Conservation (phyloP, 2,113 vertebrate species). For the Microcebus murinus region DNA sequence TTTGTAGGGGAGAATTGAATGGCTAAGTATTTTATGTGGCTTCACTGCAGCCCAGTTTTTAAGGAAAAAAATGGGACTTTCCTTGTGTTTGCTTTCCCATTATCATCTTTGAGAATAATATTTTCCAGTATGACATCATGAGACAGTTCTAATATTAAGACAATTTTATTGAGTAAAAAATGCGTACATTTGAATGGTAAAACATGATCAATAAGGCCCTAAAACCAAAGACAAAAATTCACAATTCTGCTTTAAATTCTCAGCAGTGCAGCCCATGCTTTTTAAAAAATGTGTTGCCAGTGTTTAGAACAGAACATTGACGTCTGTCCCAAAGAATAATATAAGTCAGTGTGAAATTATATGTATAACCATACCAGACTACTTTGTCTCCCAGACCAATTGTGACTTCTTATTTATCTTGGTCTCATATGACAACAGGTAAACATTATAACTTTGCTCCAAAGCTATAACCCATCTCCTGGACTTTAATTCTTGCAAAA, state of each 20-base stretch:
- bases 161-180: slow-evolving; percentile 76
- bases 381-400: neutral
- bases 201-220: slow-evolving; percentile 49
- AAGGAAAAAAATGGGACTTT: neutral
- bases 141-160: slow-evolving; percentile 56
- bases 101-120: neutral
- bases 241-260: slow-evolving; percentile 45
- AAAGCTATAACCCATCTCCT: neutral
- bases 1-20: neutral
- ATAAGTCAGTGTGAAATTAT: slow-evolving; percentile 6
- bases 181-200: slow-evolving; percentile 65
- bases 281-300: slow-evolving; percentile 10
- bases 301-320: slow-evolving; percentile 48
- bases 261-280: neutral
- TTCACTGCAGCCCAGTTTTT: neutral
- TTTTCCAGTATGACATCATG: neutral
- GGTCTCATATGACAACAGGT: neutral
- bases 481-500: neutral
- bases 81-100: neutral
- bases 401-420: neutral
- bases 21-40: neutral
- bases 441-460: neutral
- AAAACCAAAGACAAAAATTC: slow-evolving; percentile 53
- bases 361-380: neutral
- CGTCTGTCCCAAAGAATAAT: neutral